Base-by-base conservation (phyloP, 2,888 invertebrate species). In the Heliconius charithonia region DNA sequence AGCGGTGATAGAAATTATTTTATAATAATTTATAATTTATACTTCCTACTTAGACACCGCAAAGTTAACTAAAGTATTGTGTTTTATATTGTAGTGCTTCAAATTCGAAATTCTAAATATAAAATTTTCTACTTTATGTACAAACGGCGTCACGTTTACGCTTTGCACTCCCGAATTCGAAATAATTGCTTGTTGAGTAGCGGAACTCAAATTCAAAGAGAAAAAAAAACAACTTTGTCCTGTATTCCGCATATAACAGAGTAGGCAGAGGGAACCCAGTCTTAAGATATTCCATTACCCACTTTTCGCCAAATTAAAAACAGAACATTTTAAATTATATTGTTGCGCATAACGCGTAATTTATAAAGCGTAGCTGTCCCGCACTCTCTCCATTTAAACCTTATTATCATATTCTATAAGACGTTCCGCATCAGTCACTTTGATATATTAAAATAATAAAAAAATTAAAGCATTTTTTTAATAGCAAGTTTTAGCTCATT, bases 321-420 rank as follows among this genome's bases (percentile, higher is more conserved):
- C 4, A 16, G 45, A 65, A 65, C 7, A 22, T 16, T 63, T 63
- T 19, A 65, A 65, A 65, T 66, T 22, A 66, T 66, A 22, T 67
- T 67, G n/a, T 67, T 67, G 67, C 67, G 12, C n/a, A 67, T 22
- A 37, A 67, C 12, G 12, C 67, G 2, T n/a, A 67, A 67, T 67
- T 67, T 67, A 67, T 67, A 13, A 12, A 0, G 37, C 66, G n/a
- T 32, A 22, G 37, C 67, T n/a, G n/a, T 37, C n/a, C 37, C 37
- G n/a, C 67, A 37, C 67, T 37, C 67, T 67, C 67, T 37, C n/a
- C 67, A 67, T 67, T 67, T 67, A 37, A 37, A 67, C 37, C 37
- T 37, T n/a, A 67, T 67, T 67, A 67, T 67, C 67, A 37, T 67
- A 67, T 67, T 67, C 37, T 37, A 37, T 37, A 67, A 66, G 67